Percentiles rank a stretch among this genome's conserved stretches.
Evolutionary conservation across 92 coral and sea anemone genomes (phyloP).

Genomic region (Nematostella vectensis): DNA sequence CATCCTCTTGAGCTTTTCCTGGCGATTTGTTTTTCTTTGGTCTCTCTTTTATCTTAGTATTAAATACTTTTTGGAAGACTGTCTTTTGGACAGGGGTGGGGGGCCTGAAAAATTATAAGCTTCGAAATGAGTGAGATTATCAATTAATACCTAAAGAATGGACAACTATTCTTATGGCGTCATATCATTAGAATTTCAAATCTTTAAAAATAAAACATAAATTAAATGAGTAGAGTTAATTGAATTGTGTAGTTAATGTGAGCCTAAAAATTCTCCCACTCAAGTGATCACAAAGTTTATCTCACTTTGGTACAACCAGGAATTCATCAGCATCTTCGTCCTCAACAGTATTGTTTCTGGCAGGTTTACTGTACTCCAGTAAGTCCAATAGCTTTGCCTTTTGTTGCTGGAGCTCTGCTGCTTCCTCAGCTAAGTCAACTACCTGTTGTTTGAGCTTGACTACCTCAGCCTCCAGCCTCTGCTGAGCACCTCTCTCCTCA

Average conservation of each 20-base stretch:
- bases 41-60: constrained; percentile 14
- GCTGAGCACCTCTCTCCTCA: constrained; percentile 74
- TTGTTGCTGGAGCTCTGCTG: constrained; percentile 62
- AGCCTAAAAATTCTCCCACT: too few species aligned
- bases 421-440: constrained; percentile 65
- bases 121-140: too few species aligned
- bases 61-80: constrained; percentile 19
- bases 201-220: too few species aligned
- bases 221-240: too few species aligned
- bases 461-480: constrained; percentile 63
- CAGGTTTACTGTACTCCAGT: constrained; percentile 22
- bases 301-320: constrained; percentile 57
- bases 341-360: constrained; percentile 28
- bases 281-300: too few species aligned
- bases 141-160: too few species aligned
- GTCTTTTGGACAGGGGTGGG: constrained; percentile 9
- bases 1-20: constrained; percentile 19
- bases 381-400: constrained; percentile 45
- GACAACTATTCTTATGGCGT: too few species aligned
- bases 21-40: constrained; percentile 12
- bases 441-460: constrained; percentile 71
- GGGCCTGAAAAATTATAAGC: background rate
- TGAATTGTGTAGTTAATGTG: too few species aligned
- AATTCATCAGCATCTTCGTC: constrained; percentile 76
- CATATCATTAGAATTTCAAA: too few species aligned